Percentiles rank a stretch among this genome's conserved stretches.
Conservation (phyloP, 2,113 vertebrate genomes). For the Nothobranchius kuhntae region DNA sequence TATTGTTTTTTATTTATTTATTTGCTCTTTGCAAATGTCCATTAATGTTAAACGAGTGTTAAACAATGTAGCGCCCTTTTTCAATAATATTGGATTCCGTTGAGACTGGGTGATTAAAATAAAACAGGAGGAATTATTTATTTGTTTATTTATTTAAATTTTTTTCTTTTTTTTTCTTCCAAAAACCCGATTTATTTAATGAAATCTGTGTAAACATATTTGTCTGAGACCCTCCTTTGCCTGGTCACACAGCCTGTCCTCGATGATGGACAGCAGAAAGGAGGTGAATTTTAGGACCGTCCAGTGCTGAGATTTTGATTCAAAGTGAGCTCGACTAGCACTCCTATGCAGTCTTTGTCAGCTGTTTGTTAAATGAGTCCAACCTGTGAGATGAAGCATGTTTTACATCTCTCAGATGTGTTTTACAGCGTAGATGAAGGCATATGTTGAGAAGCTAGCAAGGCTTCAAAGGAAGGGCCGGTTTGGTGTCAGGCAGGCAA, state of each 20-base stretch:
- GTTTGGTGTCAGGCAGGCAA: constrained; percentile 48
- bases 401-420: constrained; percentile 58
- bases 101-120: not conserved
- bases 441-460: constrained; percentile 20
- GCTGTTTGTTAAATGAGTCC: constrained; percentile 37
- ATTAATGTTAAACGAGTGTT: not conserved
- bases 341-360: constrained; percentile 29
- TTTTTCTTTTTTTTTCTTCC: not conserved
- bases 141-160: too few species aligned
- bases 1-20: not conserved
- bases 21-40: not conserved
- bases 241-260: too few species aligned
- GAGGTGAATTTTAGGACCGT: constrained; percentile 11
- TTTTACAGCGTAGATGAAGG: constrained; percentile 53
- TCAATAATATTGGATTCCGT: not conserved
- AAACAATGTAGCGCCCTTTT: not conserved
- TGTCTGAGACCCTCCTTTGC: too few species aligned
- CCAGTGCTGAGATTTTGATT: constrained; percentile 14
- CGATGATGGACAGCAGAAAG: too few species aligned
- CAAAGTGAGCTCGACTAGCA: constrained; percentile 31
- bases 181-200: not conserved
- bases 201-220: not conserved
- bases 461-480: constrained; percentile 64
- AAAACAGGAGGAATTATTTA: not conserved
- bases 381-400: constrained; percentile 37